Conservation (phyloP, 1,140 invertebrate genomes). For the Drosophila elegans region DNA sequence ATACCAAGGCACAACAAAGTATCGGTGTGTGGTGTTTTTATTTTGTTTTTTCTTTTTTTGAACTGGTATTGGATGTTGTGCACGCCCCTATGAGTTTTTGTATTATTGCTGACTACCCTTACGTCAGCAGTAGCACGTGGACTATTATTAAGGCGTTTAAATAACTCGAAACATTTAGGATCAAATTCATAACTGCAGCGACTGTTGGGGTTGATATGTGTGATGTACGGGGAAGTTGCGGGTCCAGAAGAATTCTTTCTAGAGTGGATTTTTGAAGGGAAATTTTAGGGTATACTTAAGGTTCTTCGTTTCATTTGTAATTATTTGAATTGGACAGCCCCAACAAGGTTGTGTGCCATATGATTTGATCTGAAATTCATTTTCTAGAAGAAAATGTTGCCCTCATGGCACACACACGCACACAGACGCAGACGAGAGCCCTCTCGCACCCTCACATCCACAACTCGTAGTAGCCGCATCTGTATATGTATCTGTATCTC, state of each 20-base stretch:
- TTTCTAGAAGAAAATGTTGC: conserved; percentile 66
- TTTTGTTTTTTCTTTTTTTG: conserved; percentile 12
- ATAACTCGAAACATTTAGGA: conserved; percentile 72
- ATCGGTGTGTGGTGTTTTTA: conserved; percentile 21
- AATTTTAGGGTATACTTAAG: neutral
- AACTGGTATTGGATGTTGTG: conserved; percentile 65
- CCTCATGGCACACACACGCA: conserved; percentile 57
- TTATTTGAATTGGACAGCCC: conserved; percentile 17
- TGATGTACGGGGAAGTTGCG: neutral
- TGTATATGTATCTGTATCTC: conserved; percentile 42
- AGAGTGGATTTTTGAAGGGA: neutral
- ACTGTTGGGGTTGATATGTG: neutral
- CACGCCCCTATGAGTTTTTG: conserved; percentile 73
- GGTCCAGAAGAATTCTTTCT: neutral
- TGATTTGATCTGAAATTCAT: conserved; percentile 68
- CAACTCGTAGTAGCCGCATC: conserved; percentile 47
- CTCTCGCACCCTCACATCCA: conserved; percentile 47
- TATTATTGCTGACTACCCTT: conserved; percentile 61
- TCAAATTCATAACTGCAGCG: conserved; percentile 62
- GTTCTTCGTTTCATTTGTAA: neutral
- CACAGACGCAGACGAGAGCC: conserved; percentile 18
- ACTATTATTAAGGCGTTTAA: conserved; percentile 78
- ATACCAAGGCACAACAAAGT: conserved; percentile 41
- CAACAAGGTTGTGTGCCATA: conserved; percentile 31
- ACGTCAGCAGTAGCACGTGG: conserved; percentile 83